Evolutionary conservation across 2,888 invertebrate species (phyloP).

Genomic region (Ectemnius lituratus): DNA sequence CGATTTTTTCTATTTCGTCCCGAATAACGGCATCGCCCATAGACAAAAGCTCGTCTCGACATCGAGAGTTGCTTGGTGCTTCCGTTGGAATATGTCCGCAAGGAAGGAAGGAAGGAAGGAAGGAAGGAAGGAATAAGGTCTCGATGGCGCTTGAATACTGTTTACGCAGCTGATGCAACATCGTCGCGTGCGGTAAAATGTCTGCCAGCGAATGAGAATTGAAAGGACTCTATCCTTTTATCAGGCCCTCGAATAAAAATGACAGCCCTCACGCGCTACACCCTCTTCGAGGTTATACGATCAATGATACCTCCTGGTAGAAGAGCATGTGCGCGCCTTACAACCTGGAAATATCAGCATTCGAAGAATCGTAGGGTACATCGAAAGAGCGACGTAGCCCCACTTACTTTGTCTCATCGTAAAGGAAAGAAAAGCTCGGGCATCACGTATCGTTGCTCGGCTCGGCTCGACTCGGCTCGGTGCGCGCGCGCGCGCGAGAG

Average conservation of each 20-base stretch:
- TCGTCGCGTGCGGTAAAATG: neutral
- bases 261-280: neutral
- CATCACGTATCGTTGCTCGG: conserved; percentile 26
- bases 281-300: neutral
- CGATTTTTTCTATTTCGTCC: neutral
- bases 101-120: too few species aligned
- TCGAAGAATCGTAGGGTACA: conserved; percentile 24
- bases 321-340: neutral
- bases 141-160: neutral
- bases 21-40: neutral
- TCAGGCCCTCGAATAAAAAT: neutral
- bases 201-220: neutral
- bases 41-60: neutral
- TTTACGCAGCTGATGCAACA: conserved; percentile 3
- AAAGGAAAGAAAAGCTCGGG: conserved; percentile 13
- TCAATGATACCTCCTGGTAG: neutral
- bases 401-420: conserved; percentile 31
- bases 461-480: too few species aligned
- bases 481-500: neutral
- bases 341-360: neutral
- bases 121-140: neutral
- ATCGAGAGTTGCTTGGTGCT: neutral
- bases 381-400: neutral
- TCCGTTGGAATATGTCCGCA: too few species aligned
- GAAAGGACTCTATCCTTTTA: neutral